Percentiles rank a stretch among this genome's conserved stretches.
Conservation (phyloP, 2,888 invertebrate species). For the Kuschelorhynchus macadamiae region DNA sequence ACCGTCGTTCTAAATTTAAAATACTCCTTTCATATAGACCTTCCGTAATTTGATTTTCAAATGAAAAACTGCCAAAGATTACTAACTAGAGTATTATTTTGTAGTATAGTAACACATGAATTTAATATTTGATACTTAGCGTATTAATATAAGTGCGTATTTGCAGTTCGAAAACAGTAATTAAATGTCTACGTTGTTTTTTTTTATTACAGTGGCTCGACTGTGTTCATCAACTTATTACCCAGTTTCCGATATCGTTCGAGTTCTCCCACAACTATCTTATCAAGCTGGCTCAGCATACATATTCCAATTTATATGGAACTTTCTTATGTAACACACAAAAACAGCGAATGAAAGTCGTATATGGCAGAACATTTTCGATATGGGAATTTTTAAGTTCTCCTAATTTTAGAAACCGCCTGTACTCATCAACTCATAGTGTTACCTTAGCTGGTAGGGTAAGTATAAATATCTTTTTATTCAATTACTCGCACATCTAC, state of each 20-base stretch:
- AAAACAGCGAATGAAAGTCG: slow-evolving; percentile 78
- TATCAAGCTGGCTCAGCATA: slow-evolving; percentile 96
- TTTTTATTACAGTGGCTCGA: slow-evolving; percentile 88
- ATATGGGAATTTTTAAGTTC: slow-evolving; percentile 91
- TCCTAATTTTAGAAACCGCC: slow-evolving; percentile 87
- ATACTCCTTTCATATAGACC: too few relatives aligned
- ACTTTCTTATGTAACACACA: slow-evolving; percentile 94
- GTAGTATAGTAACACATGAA: too few relatives aligned
- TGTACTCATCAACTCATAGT: slow-evolving; percentile 74
- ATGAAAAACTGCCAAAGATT: too few relatives aligned
- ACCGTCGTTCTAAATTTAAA: too few relatives aligned
- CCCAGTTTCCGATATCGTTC: slow-evolving; percentile 93
- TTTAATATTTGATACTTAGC: too few relatives aligned
- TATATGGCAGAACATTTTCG: slow-evolving; percentile 81
- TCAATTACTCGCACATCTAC: too few relatives aligned
- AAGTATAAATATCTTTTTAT: too few relatives aligned
- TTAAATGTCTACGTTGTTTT: too few relatives aligned
- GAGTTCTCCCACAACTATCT: slow-evolving; percentile 95
- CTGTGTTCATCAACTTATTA: slow-evolving; percentile 91
- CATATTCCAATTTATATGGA: slow-evolving; percentile 96
- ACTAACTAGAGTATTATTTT: too few relatives aligned
- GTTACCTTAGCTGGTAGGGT: slow-evolving; percentile 68
- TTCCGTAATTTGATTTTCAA: too few relatives aligned
- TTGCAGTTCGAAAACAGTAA: too few relatives aligned
- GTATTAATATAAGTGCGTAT: too few relatives aligned